Base-by-base conservation (phyloP, 2,888 invertebrate genomes). In the Apotomis betuletana region DNA sequence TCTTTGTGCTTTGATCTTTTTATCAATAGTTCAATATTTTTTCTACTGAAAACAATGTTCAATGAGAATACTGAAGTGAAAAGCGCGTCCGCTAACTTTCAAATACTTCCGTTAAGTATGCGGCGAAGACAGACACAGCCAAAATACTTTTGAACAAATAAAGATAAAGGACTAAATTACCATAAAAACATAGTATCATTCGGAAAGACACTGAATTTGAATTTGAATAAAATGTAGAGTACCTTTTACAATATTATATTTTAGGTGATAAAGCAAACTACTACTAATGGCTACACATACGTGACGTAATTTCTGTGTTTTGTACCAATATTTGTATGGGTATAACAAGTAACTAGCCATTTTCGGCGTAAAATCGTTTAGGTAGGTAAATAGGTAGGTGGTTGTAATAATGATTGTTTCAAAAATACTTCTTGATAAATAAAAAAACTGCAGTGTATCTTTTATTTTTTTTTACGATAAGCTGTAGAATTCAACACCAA, bases 151-250 rank as follows among this genome's bases (percentile, higher is more conserved):
- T 51, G 71, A 67, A 60, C 67, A 67, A 59, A 67, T 60, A 70
- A 52, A 64, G 46, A 55, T 60, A 67, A 62, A 55, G 41, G 61
- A 71, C 57, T 57, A 36, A 44, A 71, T 71, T 71, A 49, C 67
- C 71, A 71, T 71, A 58, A 71, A 71, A 71, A 67, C 61, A 71
- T 71, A 67, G 67, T 67, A 67, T 46, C 41, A 51, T 51, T 58
- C 57, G 57, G 61, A 51, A 44, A 61, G 51, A 27, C 51, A 62
- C 51, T 67, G 51, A 27, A 27, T 27, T 67, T 57, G 51, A 62
- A 71, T 71, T 58, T 67, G 67, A 71, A 71, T 67, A 70, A 61
- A 65, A 67, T 27, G 49, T 41, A 49, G 49, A 67, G 49, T 57
- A 52, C 46, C 13, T 13, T 61, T 65, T n/a, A 41, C 10, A 55